Evolutionary conservation across 2,797 vertebrate species (phyloP).

Genomic region (Pseudomugil tenellus): DNA sequence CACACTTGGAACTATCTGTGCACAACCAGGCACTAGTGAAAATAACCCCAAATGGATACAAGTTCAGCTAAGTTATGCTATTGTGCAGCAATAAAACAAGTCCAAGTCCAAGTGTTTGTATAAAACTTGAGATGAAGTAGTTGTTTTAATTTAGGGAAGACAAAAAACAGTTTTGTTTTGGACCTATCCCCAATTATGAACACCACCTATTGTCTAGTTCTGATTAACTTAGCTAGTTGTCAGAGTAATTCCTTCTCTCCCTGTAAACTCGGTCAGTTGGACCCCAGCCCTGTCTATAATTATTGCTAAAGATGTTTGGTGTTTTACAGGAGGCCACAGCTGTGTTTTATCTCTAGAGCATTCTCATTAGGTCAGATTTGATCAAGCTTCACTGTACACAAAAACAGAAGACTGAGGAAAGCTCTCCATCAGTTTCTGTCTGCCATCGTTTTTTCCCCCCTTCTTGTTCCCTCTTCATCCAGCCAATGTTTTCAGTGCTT

Average conservation of each 20-base stretch:
- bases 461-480: neutral
- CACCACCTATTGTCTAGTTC: slow-evolving; percentile 41
- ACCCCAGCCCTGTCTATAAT: slow-evolving; percentile 70
- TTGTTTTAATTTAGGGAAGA: neutral
- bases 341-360: slow-evolving; percentile 66
- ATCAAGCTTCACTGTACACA: slow-evolving; percentile 60
- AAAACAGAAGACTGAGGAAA: slow-evolving; percentile 22
- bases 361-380: slow-evolving; percentile 68
- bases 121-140: neutral
- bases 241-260: slow-evolving; percentile 65
- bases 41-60: neutral
- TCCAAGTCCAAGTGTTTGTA: neutral
- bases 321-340: slow-evolving; percentile 74
- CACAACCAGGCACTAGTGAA: neutral
- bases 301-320: slow-evolving; percentile 66
- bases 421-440: neutral
- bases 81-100: neutral
- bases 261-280: slow-evolving; percentile 67
- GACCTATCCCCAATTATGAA: slow-evolving; percentile 23
- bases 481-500: slow-evolving; percentile 40
- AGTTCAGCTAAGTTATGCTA: neutral
- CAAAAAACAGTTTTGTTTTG: neutral
- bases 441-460: slow-evolving; percentile 1
- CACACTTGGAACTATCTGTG: neutral
- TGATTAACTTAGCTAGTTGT: slow-evolving; percentile 65